Evolutionary conservation across 2,113 vertebrate genomes (phyloP).

Genomic region (Lathamus discolor): DNA sequence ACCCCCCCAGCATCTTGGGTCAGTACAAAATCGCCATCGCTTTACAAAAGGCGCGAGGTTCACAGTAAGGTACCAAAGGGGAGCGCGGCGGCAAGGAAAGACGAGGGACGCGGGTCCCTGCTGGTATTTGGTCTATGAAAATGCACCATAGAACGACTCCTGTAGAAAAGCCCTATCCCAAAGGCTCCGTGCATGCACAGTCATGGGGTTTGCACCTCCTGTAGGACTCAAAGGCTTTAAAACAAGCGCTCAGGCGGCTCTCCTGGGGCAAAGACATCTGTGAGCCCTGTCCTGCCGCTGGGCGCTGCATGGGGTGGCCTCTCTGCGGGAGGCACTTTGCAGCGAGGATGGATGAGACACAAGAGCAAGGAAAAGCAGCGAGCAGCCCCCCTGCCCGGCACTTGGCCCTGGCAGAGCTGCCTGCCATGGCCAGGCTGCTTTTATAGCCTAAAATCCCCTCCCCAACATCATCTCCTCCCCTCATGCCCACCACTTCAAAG

Average conservation of each 20-base stretch:
- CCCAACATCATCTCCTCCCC: not conserved
- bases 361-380: not conserved
- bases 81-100: not conserved
- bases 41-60: constrained; percentile 26
- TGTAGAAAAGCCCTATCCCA: not conserved
- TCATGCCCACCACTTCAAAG: not conserved
- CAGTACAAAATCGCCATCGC: not conserved
- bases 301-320: not conserved
- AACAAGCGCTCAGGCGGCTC: fast-evolving
- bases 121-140: constrained; percentile 21
- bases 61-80: constrained; percentile 42
- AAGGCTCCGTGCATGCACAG: not conserved
- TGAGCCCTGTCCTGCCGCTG: not conserved
- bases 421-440: not conserved
- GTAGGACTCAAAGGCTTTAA: not conserved
- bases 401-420: not conserved
- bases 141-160: not conserved
- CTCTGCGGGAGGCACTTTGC: not conserved
- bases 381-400: not conserved
- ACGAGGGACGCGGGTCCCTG: not conserved
- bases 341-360: not conserved
- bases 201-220: fast-evolving
- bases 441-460: not conserved
- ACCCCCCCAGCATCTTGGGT: not conserved
- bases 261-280: not conserved